Base-by-base conservation (phyloP, 2,888 invertebrate genomes). In the Smittia sp. region DNA sequence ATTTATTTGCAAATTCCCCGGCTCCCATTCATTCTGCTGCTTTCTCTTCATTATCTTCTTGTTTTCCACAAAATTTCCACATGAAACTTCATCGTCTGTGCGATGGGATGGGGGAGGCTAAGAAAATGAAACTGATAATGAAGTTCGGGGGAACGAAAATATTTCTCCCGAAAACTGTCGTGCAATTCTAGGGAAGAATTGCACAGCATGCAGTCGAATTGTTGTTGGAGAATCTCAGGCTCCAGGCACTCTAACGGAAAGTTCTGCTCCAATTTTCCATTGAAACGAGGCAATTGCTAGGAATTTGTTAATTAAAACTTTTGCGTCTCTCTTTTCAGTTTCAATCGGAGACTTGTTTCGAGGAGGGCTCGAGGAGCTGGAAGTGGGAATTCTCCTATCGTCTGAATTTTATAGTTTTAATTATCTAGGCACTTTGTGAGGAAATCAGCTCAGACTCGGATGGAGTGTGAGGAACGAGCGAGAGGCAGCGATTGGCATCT, bases 221-320 rank as follows among this genome's bases (percentile, higher is more conserved):
- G n/a, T 41, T 68, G 68, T 68, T 68, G 68, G 68, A 13, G 46
- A 25, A 15, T 27, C 32, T 66, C 9, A 66, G 7, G 18, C 58
- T 3, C 22, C 9, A 66, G 7, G 18, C 58, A 18, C 22, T 58
- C 18, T 2, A 54, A 54, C 54, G 3, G 3, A 65, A 65, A 66
- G 38, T 52, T 69, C 20, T 69, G 52, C 15, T 69, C 54, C 27
- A 69, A 27, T 54, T 72, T 72, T 72, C 39, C 62, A 72, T 72
- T 72, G 72, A 72, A 62, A 72, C 72, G 72, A 72, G 72, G 72
- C 72, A 72, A 72, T 72, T 72, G 58, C 62, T 58, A 32, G 72
- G 62, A 72, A 72, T 72, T 72, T 72, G 72, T 72, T 72, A 72
- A 72, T 72, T 72, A 72, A 72, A 72, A 72, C 62, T 72, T 72